phyloP scores from a whole-genome alignment of 2,888 invertebrate species.

The Drosophila pseudotalamancana region DNA sequence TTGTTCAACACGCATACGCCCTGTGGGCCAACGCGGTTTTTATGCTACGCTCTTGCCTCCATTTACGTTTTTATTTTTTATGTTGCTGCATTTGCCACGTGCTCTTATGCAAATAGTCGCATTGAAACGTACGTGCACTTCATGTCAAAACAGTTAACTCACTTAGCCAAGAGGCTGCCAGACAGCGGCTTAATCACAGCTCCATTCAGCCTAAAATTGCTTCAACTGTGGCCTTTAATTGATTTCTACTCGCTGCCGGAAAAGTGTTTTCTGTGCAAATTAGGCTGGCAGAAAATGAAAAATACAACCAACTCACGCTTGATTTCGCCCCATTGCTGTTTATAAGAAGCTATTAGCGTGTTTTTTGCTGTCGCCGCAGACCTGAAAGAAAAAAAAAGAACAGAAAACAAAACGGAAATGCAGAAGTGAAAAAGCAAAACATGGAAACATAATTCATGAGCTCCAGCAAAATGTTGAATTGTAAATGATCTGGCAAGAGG shows the following conservation, averaged over 20 bases:
- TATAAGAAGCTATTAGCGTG: constrained; percentile 71
- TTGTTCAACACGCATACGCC: constrained; percentile 42
- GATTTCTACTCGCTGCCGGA: constrained; percentile 6
- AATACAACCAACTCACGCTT: constrained; percentile 24
- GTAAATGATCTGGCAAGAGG: constrained; percentile 63
- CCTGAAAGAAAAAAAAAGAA: constrained; percentile 23
- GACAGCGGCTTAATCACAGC: constrained; percentile 28
- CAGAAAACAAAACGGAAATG: constrained; percentile 5
- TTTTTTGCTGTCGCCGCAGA: constrained; percentile 39
- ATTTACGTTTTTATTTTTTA: neutral
- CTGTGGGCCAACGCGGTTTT: constrained; percentile 16
- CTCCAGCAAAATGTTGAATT: constrained; percentile 68
- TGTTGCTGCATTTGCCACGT: constrained; percentile 34
- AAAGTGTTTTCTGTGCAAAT: constrained; percentile 11
- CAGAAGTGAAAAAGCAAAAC: constrained; percentile 42
- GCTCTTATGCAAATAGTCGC: constrained; percentile 48
- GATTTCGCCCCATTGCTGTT: constrained; percentile 51
- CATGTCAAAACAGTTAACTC: constrained; percentile 65
- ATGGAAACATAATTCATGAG: constrained; percentile 73
- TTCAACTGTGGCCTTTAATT: constrained; percentile 17
- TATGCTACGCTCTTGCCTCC: too few relatives aligned
- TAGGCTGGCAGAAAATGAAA: neutral
- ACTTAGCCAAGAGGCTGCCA: constrained; percentile 21
- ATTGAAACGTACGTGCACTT: constrained; percentile 48
- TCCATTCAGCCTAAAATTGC: constrained; percentile 30